Conservation (phyloP, 2,113 vertebrate genomes). For the Hyla sarda region DNA sequence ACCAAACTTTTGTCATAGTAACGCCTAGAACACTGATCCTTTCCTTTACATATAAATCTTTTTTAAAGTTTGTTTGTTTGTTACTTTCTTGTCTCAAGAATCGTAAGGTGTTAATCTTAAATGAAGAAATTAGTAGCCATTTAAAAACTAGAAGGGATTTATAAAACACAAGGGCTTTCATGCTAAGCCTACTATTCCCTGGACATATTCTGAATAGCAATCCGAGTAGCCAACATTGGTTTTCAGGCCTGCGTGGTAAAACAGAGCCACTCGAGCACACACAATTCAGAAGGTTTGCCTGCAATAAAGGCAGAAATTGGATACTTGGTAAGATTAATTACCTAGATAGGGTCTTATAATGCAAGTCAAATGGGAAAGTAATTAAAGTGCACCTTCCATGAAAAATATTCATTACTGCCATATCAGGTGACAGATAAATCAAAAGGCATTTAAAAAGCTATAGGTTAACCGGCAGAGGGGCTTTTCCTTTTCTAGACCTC, state of each 20-base stretch:
- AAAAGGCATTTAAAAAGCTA: constrained; percentile 91
- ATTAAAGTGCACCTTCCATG: constrained; percentile 99
- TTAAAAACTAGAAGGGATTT: constrained; percentile 14
- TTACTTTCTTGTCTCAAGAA: neutral
- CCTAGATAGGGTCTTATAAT: constrained; percentile 96
- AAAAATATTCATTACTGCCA: constrained; percentile 99
- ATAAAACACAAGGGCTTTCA: constrained; percentile 34
- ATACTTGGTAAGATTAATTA: constrained; percentile 99
- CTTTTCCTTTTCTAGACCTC: constrained; percentile 74
- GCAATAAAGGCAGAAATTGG: constrained; percentile 98
- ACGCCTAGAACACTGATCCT: neutral
- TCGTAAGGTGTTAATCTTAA: constrained; percentile 6
- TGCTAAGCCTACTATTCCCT: constrained; percentile 17
- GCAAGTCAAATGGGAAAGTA: constrained; percentile 99
- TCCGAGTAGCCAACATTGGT: constrained; percentile 60
- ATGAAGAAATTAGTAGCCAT: constrained; percentile 5
- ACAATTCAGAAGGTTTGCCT: constrained; percentile 90
- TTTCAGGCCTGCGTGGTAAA: constrained; percentile 73
- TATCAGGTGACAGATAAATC: constrained; percentile 98
- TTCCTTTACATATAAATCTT: neutral
- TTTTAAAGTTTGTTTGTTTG: too few species aligned
- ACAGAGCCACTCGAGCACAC: constrained; percentile 84
- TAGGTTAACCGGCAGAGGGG: constrained; percentile 89
- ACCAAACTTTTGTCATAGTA: neutral
- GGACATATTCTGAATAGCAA: constrained; percentile 41